Evolutionary conservation across 2,888 invertebrate species (phyloP).

Genomic region (Apoderus coryli): DNA sequence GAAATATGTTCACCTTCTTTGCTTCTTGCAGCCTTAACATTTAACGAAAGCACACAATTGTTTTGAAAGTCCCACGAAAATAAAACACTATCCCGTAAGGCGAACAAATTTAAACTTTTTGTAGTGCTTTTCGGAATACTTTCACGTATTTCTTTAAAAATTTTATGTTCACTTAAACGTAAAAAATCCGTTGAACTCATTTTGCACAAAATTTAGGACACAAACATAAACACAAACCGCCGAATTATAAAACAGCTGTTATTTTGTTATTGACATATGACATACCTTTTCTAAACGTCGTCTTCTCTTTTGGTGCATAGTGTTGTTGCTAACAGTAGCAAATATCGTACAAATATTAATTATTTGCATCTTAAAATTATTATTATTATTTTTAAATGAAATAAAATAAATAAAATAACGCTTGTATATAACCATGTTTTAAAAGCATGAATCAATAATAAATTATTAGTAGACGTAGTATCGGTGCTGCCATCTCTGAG

Average conservation of each 20-base stretch:
- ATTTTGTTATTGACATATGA: not conserved
- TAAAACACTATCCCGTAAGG: constrained; percentile 49
- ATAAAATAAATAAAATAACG: no score
- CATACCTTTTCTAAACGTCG: not conserved
- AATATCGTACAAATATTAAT: no score
- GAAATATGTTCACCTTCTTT: constrained; percentile 35
- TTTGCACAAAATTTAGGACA: constrained; percentile 9
- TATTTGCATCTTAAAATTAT: no score
- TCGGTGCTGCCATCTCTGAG: no score
- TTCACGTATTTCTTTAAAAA: constrained; percentile 44
- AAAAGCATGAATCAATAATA: no score
- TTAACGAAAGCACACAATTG: constrained; percentile 47
- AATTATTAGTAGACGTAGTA: no score
- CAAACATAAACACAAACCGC: constrained; percentile 2
- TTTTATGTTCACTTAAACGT: constrained; percentile 42
- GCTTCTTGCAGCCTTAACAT: constrained; percentile 36
- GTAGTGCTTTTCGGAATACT: constrained; percentile 38
- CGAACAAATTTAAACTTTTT: constrained; percentile 47
- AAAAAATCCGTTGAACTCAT: constrained; percentile 48
- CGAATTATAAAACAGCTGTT: not conserved
- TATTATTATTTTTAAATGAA: no score
- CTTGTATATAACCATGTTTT: no score
- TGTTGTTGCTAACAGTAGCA: no score
- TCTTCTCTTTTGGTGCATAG: not conserved
- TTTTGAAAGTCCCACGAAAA: constrained; percentile 52